Base-by-base conservation (phyloP, 2,797 vertebrate species). In the Sarcoramphus papa region DNA sequence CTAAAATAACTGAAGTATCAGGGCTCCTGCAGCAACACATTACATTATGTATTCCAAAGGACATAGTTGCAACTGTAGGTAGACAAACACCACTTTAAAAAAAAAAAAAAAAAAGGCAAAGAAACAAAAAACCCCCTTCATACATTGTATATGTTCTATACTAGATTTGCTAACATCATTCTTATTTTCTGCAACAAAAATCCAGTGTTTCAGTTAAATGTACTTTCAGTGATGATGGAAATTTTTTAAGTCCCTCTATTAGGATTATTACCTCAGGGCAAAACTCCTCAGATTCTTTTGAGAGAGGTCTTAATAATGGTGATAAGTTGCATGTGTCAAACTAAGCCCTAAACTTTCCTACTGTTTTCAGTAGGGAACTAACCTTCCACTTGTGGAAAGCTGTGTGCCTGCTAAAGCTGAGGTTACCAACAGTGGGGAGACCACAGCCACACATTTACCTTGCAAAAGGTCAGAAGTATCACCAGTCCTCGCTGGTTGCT, bases 1-100 rank as follows among this genome's bases (percentile, higher is more conserved):
- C 91, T 95, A 95, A 95, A 97, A 97, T 96, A 98, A 97, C 86
- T 92, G 92, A 97, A 97, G 90, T 88, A 91, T 93, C 85, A 69
- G 62, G 82, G 25, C 53, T 94, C 48, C 47, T 31, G 40, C 73
- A 89, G 92, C 31, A 83, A 62, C 79, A 83, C 59, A 63, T 73
- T 85, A 68, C n/a, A 57, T 88, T 95, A 65, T 74, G 43, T 77
- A 45, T 69, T 48, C 76, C 15, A 30, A 91, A 94, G 79, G 70
- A 76, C 67, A 56, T 88, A 80, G 43, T 40, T 91, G 40, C 75
- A 90, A 63, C 60, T 78, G 50, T 78, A 83, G 72, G 72, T 88
- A 68, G 91, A 81, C 22, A 69, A 96, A 88, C 25, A 86, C 14
- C 40, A 35, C 63, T 85, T 74, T 11, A 80, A 24, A 94, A 85